A percentile compares a stretch with the other conserved stretches of the same genome.
Evolutionary conservation across 2,113 vertebrate species (phyloP).

Genomic region (Harpagus bidentatus): DNA sequence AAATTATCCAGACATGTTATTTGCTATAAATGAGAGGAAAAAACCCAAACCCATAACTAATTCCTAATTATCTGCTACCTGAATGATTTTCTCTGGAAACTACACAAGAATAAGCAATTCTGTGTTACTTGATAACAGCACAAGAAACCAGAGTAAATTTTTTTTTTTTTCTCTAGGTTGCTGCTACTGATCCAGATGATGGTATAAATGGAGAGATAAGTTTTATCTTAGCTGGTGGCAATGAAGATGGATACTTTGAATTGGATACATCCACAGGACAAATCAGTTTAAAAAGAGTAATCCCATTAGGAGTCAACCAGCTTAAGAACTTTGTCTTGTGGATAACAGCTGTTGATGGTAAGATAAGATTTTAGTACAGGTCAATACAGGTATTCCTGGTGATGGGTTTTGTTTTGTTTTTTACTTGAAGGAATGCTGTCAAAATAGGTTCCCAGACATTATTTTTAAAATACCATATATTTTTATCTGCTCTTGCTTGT

Average conservation of each 20-base stretch:
- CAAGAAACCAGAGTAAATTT: neutral
- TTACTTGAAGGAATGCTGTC: neutral
- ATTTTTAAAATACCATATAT: neutral
- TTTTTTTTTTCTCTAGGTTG: constrained; percentile 55
- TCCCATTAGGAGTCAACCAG: constrained; percentile 57
- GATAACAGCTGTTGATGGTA: constrained; percentile 77
- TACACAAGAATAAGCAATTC: neutral
- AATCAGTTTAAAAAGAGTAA: constrained; percentile 65
- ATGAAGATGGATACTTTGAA: constrained; percentile 71
- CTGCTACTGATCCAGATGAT: constrained; percentile 71
- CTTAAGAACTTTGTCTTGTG: constrained; percentile 69
- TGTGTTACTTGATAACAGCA: neutral
- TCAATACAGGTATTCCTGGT: neutral
- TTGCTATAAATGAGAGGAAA: neutral
- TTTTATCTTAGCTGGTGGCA: constrained; percentile 72
- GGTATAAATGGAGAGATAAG: constrained; percentile 72
- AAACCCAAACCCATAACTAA: neutral
- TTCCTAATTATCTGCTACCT: neutral
- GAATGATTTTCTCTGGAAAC: neutral
- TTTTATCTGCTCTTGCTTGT: neutral
- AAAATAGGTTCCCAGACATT: neutral
- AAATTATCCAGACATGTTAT: neutral
- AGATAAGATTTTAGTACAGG: neutral
- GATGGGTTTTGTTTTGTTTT: neutral
- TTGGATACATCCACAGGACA: constrained; percentile 63